A percentile compares a stretch with the other conserved stretches of the same genome.
These are phyloP conservation scores for Chondrilla cf. caribensis DNA, from an alignment of 37 sponge, comb jelly and placozoan genomes.

Conservation along the genomic window DNA sequence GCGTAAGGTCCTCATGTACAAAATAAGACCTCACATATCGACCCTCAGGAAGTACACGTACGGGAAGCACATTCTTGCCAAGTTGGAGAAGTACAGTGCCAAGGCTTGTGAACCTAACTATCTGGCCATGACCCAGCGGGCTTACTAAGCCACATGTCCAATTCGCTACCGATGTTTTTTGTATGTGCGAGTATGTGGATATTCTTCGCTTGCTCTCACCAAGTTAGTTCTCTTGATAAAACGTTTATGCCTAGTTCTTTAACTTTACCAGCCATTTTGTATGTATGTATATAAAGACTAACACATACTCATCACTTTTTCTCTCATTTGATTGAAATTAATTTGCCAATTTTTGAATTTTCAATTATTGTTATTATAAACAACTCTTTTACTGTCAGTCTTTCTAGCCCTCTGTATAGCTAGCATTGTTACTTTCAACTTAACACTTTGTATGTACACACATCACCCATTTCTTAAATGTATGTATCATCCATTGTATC, in stretches of 20 bases:
- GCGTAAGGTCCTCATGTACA: slow-evolving; percentile 66
- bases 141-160: not conserved
- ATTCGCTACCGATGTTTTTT: not conserved
- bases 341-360: not conserved
- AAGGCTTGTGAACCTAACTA: slow-evolving; percentile 27
- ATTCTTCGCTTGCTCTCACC: too few species aligned
- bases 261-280: not conserved
- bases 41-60: slow-evolving; percentile 84
- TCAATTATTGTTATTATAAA: not conserved
- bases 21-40: slow-evolving; percentile 71
- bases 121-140: slow-evolving; percentile 6
- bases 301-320: not conserved
- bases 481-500: not conserved
- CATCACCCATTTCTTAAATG: not conserved
- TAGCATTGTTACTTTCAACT: not conserved
- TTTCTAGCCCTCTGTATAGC: not conserved
- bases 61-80: slow-evolving; percentile 90
- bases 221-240: not conserved
- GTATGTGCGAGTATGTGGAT: too few species aligned
- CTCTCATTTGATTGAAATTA: slow-evolving; percentile 8
- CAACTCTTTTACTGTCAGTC: not conserved
- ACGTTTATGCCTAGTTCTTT: not conserved
- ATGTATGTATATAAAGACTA: not conserved
- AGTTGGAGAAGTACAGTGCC: slow-evolving; percentile 72
- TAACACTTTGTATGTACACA: not conserved